Evolutionary conservation across 2,113 vertebrate genomes (phyloP), one percentile per base, ranked within the genome.

Genomic region (Mohoua ochrocephala): DNA sequence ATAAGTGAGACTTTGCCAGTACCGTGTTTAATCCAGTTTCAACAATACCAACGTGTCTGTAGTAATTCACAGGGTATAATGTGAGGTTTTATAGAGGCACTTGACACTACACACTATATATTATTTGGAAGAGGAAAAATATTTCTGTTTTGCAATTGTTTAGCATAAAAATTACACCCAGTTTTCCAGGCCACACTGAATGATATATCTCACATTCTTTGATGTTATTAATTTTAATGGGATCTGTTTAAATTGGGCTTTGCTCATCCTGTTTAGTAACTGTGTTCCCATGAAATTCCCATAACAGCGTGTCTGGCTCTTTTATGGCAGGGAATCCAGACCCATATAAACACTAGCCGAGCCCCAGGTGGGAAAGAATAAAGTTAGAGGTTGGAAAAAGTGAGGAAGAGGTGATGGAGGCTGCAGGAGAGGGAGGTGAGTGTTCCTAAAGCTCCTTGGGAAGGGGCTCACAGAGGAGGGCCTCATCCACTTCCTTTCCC

Each of bases 51-150:
- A 88, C 0, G 1, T 33, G 44, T 57, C 53, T 85, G 69, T 65
- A 89, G 81, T 91, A 91, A 94, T 95, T 96, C 87, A 82, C 68
- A 54, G 21, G 11, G 19, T 80, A 67, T 65, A 79, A 81, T 39
- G n/a, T 79, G 80, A 84, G 41, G 12, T 81, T 97, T 96, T 95
- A 95, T 87, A 78, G 82, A 73, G 71, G 35, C 41, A 86, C 30
- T 83, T 95, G 78, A 59, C 90, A 86, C 47, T 78, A 35, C 21
- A 71, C 13, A 16, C 22, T n/a, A 30, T 60, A 71, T 86, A 63
- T 90, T 91, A 88, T 56, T 76, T 42, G 79, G 13, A 44, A 52
- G 39, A 41, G 54, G 23, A 42, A 82, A 87, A 91, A 49, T 91
- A 73, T 87, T 69, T 90, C 31, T 45, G 10, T 45, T 71, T 93